Evolutionary conservation across 2,888 invertebrate species (phyloP), one percentile per base, ranked within the genome.

Genomic region (Zaprionus lineosus): DNA sequence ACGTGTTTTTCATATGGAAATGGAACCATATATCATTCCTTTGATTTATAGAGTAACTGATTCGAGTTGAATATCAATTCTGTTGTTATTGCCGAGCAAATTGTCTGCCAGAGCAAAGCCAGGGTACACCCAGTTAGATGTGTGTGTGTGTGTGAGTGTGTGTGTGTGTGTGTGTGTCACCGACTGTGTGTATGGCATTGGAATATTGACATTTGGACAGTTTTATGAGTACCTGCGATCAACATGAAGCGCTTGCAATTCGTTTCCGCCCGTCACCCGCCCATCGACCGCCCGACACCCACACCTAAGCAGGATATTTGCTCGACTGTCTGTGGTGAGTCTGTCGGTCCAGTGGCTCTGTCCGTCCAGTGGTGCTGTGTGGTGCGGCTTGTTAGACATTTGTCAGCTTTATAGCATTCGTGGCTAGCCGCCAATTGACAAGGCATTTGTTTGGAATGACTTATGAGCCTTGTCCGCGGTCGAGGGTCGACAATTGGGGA

Each of bases 201-300:
- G 67, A 57, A 82, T 75, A 84, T 82, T 82, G 78, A 74, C 78
- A 84, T 75, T 78, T 68, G 64, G 84, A 82, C 84, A 82, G 84
- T 84, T 79, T 79, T 79, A 79, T 79, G 79, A 79, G 85, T 82
- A 84, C 84, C 84, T 78, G 82, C 60, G 72, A 76, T 76, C 75
- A 78, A 56, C 66, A 51, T 39, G 63, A 24, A 15, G n/a, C n/a
- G n/a, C n/a, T n/a, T n/a, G n/a, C n/a, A n/a, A n/a, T n/a, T n/a
- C 41, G 14, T 41, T 18, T 15, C 28, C 1, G 2, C 11, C 8
- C 9, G 1, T 12, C 12, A 1, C 5, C 18, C 7, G 2, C 16
- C 6, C 12, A 36, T 28, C 56, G 52, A 60, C 67, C 53, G 50
- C 16, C 8, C 16, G 43, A 2, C 28, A 21, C 26, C 55, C 18